Evolutionary conservation across 2,888 invertebrate species (phyloP), one percentile per base, ranked within the genome.

Genomic region (Leptinotarsa haldemani): DNA sequence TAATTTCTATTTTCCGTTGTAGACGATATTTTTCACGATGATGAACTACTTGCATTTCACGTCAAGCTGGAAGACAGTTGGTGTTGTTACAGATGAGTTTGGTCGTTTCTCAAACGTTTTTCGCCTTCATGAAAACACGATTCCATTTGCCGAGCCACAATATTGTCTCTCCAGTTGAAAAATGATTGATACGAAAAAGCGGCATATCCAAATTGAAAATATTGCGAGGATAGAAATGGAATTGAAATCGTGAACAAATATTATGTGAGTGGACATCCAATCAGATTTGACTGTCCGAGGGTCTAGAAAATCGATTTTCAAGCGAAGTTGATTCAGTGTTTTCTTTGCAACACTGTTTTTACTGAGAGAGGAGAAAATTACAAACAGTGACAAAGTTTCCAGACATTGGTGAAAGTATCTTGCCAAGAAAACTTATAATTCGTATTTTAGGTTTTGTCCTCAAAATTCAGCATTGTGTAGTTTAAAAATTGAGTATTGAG

Each of bases 1-100:
- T 52, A 18, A 52, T 52, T 52, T 52, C 18, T n/a, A 7, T 52
- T 18, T 12, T 18, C 18, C 13, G 52, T 12, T 18, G 18, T 12
- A 9, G 52, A 18, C 52, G 18, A 52, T 52, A 52, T 52, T 52
- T 52, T 18, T 52, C 18, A 18, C 7, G 52, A 12, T 18, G 52
- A 52, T 52, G 2, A 18, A 52, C 52, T 52, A 12, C 18, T 18
- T 52, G 12, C 52, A 18, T 52, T 52, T 20, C n/a, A n/a, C 12
- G 52, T 52, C 52, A 52, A 52, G 18, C 52, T 52, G 18, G 4
- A 18, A n/a, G 18, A 18, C 52, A 52, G 18, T 52, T 18, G 52
- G 52, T 52, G 52, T 52, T 52, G n/a, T 52, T n/a, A 52, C 52
- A 52, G 18, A 52, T 52, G 52, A 52, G n/a, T 18, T 52, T 52